A percentile compares a stretch with the other conserved stretches of the same genome.
These are phyloP conservation scores for Fragum fragum DNA, from an alignment of 2,888 invertebrate species.

Conservation along the genomic window DNA sequence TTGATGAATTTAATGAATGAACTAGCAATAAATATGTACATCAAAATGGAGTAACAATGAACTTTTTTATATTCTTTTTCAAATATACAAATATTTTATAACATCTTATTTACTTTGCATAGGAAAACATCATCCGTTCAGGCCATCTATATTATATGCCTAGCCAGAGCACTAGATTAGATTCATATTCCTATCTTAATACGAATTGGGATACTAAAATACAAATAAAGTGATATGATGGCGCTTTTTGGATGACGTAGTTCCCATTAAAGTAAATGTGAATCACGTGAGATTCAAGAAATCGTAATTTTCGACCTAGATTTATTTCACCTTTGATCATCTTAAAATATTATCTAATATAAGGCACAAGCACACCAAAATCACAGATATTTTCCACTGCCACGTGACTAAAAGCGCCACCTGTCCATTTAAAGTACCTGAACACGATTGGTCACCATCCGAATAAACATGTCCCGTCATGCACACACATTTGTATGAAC, in stretches of 20 bases:
- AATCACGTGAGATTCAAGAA: constrained; percentile 7
- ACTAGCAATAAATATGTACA: constrained; percentile 12
- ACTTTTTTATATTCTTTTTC: not conserved
- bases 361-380: constrained; percentile 72
- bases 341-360: constrained; percentile 55
- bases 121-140: not conserved
- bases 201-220: too few relatives aligned
- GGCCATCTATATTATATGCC: not conserved
- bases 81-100: constrained; percentile 4
- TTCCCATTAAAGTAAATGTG: not conserved
- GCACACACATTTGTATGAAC: constrained; percentile 95
- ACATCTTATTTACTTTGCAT: not conserved
- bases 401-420: constrained; percentile 45
- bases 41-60: constrained; percentile 7
- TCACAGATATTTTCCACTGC: constrained; percentile 43
- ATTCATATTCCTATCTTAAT: too few relatives aligned
- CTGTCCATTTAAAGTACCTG: constrained; percentile 72
- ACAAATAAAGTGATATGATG: not conserved
- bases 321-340: constrained; percentile 62
- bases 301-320: constrained; percentile 25
- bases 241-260: constrained; percentile 11
- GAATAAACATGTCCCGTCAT: constrained; percentile 90
- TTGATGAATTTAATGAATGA: constrained; percentile 1
- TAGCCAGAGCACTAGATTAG: not conserved
- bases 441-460: constrained; percentile 77